Evolutionary conservation across 2,797 vertebrate genomes (phyloP).

Genomic region (Bufotes viridis): DNA sequence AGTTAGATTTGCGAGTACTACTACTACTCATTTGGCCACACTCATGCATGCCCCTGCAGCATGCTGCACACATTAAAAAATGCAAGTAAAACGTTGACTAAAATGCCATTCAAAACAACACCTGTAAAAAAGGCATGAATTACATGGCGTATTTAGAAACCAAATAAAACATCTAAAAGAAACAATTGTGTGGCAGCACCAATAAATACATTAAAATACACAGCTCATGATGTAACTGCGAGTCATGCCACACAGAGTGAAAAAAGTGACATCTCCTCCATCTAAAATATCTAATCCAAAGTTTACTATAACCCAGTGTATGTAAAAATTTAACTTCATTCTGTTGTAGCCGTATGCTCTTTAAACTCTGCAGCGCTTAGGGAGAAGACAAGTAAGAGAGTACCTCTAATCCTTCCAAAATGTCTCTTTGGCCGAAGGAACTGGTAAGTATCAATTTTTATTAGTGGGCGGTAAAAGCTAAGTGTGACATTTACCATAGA

Average conservation of each 20-base stretch:
- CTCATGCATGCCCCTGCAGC: too few relatives aligned
- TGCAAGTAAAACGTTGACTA: too few relatives aligned
- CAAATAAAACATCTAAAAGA: too few relatives aligned
- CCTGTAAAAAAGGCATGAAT: too few relatives aligned
- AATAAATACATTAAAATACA: neutral
- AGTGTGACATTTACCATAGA: neutral
- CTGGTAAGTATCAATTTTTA: slow-evolving; percentile 38
- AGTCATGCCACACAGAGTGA: neutral
- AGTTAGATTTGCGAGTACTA: too few relatives aligned
- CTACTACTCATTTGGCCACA: too few relatives aligned
- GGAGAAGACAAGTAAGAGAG: neutral
- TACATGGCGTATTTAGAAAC: too few relatives aligned
- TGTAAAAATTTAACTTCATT: slow-evolving; percentile 54
- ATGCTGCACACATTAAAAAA: too few relatives aligned
- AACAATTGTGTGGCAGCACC: too few relatives aligned
- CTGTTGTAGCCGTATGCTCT: neutral
- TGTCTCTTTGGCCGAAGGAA: slow-evolving; percentile 9
- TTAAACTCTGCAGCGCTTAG: neutral
- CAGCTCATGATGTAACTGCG: neutral
- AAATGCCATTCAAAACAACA: too few relatives aligned
- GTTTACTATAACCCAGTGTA: slow-evolving; percentile 31
- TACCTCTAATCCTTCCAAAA: slow-evolving; percentile 2
- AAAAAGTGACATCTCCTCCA: neutral
- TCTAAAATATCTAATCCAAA: slow-evolving; percentile 48
- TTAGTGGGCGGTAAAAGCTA: neutral